Percentiles rank a stretch among this genome's conserved stretches.
phyloP scores from a whole-genome alignment of 2,888 invertebrate species.

The Eubasilissa splendida region DNA sequence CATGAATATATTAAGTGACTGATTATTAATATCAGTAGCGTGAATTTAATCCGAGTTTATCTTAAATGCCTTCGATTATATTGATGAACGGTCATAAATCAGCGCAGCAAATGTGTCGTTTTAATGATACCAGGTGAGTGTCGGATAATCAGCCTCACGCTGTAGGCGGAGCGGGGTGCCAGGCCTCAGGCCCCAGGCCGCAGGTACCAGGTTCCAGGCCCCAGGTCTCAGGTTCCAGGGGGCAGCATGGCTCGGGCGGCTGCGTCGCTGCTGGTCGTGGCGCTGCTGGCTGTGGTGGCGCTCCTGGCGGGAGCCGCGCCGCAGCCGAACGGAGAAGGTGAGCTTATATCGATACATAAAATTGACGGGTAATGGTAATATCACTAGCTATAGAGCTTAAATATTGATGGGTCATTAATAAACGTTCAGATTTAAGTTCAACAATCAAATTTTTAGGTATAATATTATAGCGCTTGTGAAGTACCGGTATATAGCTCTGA shows the following conservation, averaged over 20 bases:
- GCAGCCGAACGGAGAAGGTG: slow-evolving; percentile 11
- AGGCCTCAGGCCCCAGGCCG: slow-evolving; percentile 2
- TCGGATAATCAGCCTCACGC: slow-evolving; percentile 3
- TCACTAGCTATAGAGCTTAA: no score
- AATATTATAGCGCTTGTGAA: no score
- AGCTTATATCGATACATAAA: background rate
- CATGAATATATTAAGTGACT: background rate
- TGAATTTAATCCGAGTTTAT: background rate
- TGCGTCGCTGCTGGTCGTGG: background rate
- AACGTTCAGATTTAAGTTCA: no score
- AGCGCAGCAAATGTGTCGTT: slow-evolving; percentile 1
- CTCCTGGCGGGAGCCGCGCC: background rate
- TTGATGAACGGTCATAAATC: background rate
- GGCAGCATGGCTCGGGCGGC: background rate
- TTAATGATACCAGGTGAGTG: slow-evolving; percentile 23
- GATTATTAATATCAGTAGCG: background rate
- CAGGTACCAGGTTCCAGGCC: background rate
- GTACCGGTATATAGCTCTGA: no score
- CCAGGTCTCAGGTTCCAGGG: background rate
- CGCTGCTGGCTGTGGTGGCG: background rate
- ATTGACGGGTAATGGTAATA: no score
- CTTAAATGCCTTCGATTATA: background rate
- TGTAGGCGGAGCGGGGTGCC: background rate
- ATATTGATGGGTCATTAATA: no score
- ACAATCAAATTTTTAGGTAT: no score